phyloP scores from a whole-genome alignment of 2,113 vertebrate species.

The Leiothrix lutea region DNA sequence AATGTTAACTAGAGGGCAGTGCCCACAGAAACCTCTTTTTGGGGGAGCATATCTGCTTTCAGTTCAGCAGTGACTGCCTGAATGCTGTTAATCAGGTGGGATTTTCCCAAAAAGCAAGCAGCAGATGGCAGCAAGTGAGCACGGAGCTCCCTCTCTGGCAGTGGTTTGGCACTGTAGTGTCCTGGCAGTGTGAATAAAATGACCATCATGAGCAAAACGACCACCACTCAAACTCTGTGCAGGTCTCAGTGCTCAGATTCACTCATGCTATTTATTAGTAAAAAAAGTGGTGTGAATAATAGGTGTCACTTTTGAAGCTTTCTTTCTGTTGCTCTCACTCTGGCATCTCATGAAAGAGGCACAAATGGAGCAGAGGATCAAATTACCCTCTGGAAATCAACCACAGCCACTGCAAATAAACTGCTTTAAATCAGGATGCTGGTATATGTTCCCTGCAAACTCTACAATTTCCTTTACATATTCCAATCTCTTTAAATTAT shows the following conservation, averaged over 20 bases:
- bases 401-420: not conserved
- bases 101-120: not conserved
- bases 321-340: not conserved
- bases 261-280: not conserved
- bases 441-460: not conserved
- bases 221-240: not conserved
- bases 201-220: not conserved
- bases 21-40: not conserved
- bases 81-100: not conserved
- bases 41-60: not conserved
- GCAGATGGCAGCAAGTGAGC: slow-evolving; percentile 28
- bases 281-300: not conserved
- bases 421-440: not conserved
- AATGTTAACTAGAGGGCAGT: not conserved
- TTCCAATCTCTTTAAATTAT: not conserved
- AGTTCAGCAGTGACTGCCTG: accelerated
- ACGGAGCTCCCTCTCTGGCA: not conserved
- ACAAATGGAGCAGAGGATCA: not conserved
- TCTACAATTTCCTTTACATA: not conserved
- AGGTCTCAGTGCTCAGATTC: not conserved
- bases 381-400: not conserved
- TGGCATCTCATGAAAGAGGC: not conserved
- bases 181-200: not conserved
- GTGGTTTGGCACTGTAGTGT: not conserved
- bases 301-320: not conserved